Evolutionary conservation across 2,797 vertebrate genomes (phyloP).

Genomic region (Lindbergichthys nudifrons): DNA sequence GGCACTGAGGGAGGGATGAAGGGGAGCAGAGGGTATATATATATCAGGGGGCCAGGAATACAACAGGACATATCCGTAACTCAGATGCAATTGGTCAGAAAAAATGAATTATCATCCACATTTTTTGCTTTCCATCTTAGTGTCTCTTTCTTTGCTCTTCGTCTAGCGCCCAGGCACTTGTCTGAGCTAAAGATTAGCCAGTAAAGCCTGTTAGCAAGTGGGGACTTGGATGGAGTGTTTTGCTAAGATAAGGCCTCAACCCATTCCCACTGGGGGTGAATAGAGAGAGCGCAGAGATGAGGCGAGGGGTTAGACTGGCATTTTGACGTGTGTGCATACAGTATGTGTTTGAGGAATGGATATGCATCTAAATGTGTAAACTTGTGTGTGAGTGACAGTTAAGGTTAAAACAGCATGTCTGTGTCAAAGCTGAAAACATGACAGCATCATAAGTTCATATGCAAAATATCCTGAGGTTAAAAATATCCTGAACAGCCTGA

Average conservation of each 20-base stretch:
- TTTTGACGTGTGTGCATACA: slow-evolving; percentile 39
- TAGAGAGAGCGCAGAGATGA: slow-evolving; percentile 53
- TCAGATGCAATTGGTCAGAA: slow-evolving; percentile 52
- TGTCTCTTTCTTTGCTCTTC: slow-evolving; percentile 65
- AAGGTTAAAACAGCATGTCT: slow-evolving; percentile 39
- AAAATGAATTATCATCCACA: slow-evolving; percentile 35
- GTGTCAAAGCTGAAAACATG: slow-evolving; percentile 29
- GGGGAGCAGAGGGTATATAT: slow-evolving; percentile 23
- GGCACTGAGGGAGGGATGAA: slow-evolving; percentile 84
- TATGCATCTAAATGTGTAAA: slow-evolving; percentile 21
- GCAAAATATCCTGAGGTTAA: slow-evolving; percentile 6
- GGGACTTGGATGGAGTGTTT: slow-evolving; percentile 81
- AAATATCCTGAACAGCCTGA: background rate
- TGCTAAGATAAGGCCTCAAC: slow-evolving; percentile 81
- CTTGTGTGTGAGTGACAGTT: slow-evolving; percentile 22
- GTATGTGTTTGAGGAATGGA: slow-evolving; percentile 21
- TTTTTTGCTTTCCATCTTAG: slow-evolving; percentile 57
- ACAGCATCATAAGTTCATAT: slow-evolving; percentile 9
- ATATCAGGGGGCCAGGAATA: slow-evolving; percentile 48
- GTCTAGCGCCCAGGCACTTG: slow-evolving; percentile 69
- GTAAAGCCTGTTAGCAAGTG: slow-evolving; percentile 83
- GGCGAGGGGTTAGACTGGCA: slow-evolving; percentile 49
- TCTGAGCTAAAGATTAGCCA: slow-evolving; percentile 83
- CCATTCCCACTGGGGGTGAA: slow-evolving; percentile 70
- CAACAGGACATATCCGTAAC: slow-evolving; percentile 51